A percentile compares a stretch with the other conserved stretches of the same genome.
phyloP scores from a whole-genome alignment of 2,113 vertebrate species.

The Cacatua alba region DNA sequence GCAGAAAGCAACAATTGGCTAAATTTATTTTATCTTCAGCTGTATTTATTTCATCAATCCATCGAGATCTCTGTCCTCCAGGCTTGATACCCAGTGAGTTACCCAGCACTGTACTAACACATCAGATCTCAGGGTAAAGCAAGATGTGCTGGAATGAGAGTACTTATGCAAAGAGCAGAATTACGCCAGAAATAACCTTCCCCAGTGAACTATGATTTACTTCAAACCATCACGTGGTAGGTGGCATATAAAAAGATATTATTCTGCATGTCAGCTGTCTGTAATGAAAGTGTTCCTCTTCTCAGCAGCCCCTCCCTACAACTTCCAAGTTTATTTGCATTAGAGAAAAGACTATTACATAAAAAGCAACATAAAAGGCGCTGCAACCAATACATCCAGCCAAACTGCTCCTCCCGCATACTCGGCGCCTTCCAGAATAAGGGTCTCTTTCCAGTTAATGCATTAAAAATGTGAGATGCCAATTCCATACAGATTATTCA shows the following conservation, averaged over 20 bases:
- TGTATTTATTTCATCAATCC: neutral
- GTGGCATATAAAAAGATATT: neutral
- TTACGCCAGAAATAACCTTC: constrained; percentile 35
- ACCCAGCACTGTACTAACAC: neutral
- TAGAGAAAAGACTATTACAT: neutral
- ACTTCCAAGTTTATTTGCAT: constrained; percentile 27
- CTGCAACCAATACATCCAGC: neutral
- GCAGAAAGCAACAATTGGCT: neutral
- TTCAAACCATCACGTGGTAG: constrained; percentile 7
- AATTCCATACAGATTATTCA: neutral
- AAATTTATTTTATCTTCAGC: neutral
- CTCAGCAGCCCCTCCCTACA: constrained; percentile 26
- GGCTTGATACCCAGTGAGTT: neutral
- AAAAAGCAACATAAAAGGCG: constrained; percentile 31
- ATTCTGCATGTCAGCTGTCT: constrained; percentile 37
- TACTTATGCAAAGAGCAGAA: neutral
- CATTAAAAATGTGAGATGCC: neutral
- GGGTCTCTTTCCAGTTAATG: neutral
- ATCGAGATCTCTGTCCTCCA: neutral
- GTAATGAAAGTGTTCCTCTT: constrained; percentile 33
- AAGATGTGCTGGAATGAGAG: neutral
- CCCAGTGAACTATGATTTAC: constrained; percentile 51
- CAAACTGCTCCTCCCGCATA: neutral
- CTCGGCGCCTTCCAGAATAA: neutral
- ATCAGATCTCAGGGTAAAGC: neutral